A percentile compares a stretch with the other conserved stretches of the same genome.
phyloP scores from a whole-genome alignment of 2,797 vertebrate genomes.

The Cuniculus paca region DNA sequence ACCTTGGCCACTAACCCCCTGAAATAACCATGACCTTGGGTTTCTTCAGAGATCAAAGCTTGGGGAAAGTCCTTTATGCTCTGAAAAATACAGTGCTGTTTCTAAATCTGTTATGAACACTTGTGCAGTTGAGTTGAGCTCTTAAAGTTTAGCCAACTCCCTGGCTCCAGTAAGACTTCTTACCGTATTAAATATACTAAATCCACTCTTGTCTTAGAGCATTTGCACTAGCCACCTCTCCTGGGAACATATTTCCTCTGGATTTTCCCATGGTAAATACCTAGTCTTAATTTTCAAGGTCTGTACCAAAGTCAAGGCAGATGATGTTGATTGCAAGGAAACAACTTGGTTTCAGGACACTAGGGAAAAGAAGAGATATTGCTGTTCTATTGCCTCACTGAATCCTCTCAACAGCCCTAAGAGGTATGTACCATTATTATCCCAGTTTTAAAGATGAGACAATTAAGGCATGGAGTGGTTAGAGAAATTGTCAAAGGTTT shows the following conservation, averaged over 20 bases:
- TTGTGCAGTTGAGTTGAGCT: neutral
- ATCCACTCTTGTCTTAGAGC: neutral
- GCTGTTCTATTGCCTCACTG: neutral
- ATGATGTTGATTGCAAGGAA: neutral
- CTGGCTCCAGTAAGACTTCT: neutral
- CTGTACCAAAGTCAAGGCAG: neutral
- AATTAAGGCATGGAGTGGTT: neutral
- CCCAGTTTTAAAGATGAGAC: neutral
- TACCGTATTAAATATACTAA: neutral
- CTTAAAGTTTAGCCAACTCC: neutral
- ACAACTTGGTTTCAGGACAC: neutral
- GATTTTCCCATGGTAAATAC: conserved; percentile 4
- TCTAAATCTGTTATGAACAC: conserved; percentile 1
- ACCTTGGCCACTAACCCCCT: neutral
- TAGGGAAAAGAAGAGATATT: neutral
- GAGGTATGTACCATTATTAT: neutral
- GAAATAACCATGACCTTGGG: neutral
- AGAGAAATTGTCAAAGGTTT: neutral
- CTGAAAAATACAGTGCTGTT: conserved; percentile 34
- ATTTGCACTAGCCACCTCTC: neutral
- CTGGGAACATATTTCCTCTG: neutral
- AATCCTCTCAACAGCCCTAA: neutral
- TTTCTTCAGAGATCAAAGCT: conserved; percentile 33
- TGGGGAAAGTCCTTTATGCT: neutral
- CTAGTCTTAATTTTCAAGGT: conserved; percentile 30